Conservation (phyloP, 2,888 invertebrate species). For the Drosophila hawaiiensis region DNA sequence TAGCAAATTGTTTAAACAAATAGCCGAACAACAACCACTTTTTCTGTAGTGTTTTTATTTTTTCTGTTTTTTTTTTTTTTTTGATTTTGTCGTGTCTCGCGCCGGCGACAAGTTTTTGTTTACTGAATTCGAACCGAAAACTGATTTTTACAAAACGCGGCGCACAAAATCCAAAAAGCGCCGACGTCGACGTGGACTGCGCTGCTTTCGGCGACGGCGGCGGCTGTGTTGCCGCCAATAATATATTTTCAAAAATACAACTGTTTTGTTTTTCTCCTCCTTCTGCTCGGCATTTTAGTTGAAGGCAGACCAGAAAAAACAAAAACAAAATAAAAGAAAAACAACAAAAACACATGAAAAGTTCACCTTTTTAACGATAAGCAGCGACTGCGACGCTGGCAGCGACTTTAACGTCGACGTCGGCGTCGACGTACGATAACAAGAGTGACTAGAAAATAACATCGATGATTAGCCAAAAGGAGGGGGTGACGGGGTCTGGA, state of each 20-base stretch:
- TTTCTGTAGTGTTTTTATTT: conserved; percentile 3
- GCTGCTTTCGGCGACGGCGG: conserved; percentile 6
- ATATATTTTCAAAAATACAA: conserved; percentile 72
- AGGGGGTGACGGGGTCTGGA: too few relatives aligned
- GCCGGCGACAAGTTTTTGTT: conserved; percentile 84
- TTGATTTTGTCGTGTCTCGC: conserved; percentile 65
- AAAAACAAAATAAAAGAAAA: background rate
- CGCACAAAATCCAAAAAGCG: conserved; percentile 65
- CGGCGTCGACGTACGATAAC: conserved; percentile 49
- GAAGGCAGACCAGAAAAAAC: conserved; percentile 13
- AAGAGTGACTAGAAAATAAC: conserved; percentile 12
- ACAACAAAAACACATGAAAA: conserved; percentile 6
- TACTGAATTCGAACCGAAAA: conserved; percentile 82
- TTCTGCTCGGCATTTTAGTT: conserved; percentile 30
- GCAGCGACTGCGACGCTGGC: conserved; percentile 38
- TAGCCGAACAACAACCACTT: conserved; percentile 43
- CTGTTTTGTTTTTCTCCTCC: conserved; percentile 5
- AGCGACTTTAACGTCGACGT: conserved; percentile 21
- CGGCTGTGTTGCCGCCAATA: conserved; percentile 51
- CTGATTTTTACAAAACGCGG: conserved; percentile 67
- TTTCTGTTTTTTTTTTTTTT: conserved; percentile 25
- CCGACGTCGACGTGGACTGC: conserved; percentile 17
- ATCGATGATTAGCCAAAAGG: conserved; percentile 26
- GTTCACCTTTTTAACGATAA: conserved; percentile 45
- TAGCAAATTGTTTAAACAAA: conserved; percentile 78